Base-by-base conservation (phyloP, 2,888 invertebrate species). In the Trissolcus japonicus region DNA sequence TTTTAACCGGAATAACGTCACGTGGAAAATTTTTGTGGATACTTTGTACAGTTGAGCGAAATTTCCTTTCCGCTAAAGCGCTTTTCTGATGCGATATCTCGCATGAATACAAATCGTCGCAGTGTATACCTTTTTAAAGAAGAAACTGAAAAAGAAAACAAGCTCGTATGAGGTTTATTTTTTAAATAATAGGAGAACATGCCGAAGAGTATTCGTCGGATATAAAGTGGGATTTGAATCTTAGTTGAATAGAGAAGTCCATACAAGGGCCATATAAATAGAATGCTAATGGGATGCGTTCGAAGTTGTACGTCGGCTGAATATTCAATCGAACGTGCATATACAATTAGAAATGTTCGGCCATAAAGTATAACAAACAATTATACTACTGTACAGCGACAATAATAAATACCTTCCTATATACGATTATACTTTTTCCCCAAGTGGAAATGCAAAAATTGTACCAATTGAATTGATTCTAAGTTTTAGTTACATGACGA, bases 261-360 rank as follows among this genome's bases (percentile, higher is more conserved):
- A 46, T 63, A 59, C 59, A 63, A 72, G 57, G 29, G 14, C 62
- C 51, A 72, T 72, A 72, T 72, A 72, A 63, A 59, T 54, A 63
- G 63, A 53, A 63, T 43, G 56, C 16, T 57, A 63, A 63, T 63
- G 17, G 35, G 35, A 63, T 51, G 25, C 35, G 57, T 51, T 62
- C 57, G 46, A 35, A 53, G 14, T 46, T 35, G 57, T 46, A 72
- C 63, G 63, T 43, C 19, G 43, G 17, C 7, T 53, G 59, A 50
- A 72, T 63, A 63, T 72, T 51, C 46, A 59, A 63, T 69, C 19
- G 43, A 43, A 46, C 48, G 46, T 35, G 48, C 60, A 60, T 48
- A 48, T 35, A 54, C 46, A 48, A 68, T 69, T 41, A 62, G 14
- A 71, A 56, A 29, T 56, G 62, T 41, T 51, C 11, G 17, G 43